A percentile compares a stretch with the other conserved stretches of the same genome.
Evolutionary conservation across 2,113 vertebrate species (phyloP).

Genomic region (Saiga tatarica): DNA sequence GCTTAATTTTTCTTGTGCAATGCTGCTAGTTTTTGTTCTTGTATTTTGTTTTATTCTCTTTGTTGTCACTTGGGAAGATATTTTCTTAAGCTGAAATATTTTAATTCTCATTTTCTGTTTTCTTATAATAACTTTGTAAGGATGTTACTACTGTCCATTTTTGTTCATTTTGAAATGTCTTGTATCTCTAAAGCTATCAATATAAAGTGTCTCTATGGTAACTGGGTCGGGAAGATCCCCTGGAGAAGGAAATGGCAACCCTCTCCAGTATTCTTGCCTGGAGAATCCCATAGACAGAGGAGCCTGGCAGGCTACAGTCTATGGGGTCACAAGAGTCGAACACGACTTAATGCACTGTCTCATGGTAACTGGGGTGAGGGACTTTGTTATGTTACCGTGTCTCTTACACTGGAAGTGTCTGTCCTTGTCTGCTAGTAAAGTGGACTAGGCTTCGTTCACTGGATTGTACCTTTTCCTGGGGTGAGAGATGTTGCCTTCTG

Average conservation of each 20-base stretch:
- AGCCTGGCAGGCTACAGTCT: too few relatives aligned
- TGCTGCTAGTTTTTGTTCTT: not conserved
- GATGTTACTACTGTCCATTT: not conserved
- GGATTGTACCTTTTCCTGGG: not conserved
- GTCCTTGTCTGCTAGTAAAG: not conserved
- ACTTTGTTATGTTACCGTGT: not conserved
- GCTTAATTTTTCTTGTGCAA: not conserved
- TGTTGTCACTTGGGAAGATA: not conserved
- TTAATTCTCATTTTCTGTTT: not conserved
- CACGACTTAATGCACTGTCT: too few relatives aligned
- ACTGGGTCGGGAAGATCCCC: too few relatives aligned
- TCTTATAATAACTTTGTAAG: not conserved
- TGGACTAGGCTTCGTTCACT: not conserved
- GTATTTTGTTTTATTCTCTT: not conserved
- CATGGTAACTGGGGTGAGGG: not conserved
- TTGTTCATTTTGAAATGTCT: not conserved
- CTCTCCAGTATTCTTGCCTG: too few relatives aligned
- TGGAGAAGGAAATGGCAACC: too few relatives aligned
- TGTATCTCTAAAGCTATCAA: not conserved
- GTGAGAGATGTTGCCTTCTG: not conserved
- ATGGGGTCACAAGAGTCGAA: fast-evolving
- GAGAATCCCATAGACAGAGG: too few relatives aligned
- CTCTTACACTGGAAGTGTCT: not conserved
- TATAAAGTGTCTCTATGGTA: not conserved
- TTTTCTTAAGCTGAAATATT: not conserved